Conservation (phyloP, 2,113 vertebrate genomes). For the Semnopithecus entellus region DNA sequence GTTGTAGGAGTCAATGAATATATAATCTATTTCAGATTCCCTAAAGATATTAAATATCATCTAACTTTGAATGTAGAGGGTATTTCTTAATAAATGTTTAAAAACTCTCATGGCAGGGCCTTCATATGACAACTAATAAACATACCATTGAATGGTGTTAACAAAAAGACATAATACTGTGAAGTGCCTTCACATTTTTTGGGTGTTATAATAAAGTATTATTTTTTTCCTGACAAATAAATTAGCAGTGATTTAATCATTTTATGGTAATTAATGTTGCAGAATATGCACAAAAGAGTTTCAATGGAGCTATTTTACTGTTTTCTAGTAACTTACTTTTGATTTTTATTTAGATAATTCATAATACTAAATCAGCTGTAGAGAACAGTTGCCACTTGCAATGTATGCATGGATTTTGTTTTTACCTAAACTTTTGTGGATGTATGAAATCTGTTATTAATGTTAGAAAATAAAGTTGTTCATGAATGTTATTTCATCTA, state of each 20-base stretch:
- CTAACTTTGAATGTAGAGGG: slow-evolving; percentile 36
- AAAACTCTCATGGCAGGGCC: neutral
- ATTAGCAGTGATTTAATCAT: slow-evolving; percentile 5
- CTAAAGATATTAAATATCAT: neutral
- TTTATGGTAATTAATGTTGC: slow-evolving; percentile 41
- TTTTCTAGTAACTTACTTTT: neutral
- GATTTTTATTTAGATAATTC: slow-evolving; percentile 36
- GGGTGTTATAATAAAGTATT: neutral
- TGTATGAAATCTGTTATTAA: neutral
- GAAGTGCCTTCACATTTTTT: slow-evolving; percentile 48
- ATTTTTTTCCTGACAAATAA: slow-evolving; percentile 43
- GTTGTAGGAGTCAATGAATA: neutral
- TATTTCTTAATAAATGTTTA: slow-evolving; percentile 52
- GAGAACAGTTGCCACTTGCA: neutral
- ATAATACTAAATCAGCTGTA: neutral
- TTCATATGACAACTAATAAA: neutral
- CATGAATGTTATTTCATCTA: neutral
- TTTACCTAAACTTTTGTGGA: neutral
- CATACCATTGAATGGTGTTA: neutral
- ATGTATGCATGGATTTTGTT: neutral
- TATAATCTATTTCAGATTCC: neutral
- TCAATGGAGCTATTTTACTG: neutral
- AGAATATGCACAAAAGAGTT: neutral
- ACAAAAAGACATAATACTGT: slow-evolving; percentile 23
- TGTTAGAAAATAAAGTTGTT: neutral